Evolutionary conservation across 2,888 invertebrate genomes (phyloP).

Genomic region (Leucophenga maculata): DNA sequence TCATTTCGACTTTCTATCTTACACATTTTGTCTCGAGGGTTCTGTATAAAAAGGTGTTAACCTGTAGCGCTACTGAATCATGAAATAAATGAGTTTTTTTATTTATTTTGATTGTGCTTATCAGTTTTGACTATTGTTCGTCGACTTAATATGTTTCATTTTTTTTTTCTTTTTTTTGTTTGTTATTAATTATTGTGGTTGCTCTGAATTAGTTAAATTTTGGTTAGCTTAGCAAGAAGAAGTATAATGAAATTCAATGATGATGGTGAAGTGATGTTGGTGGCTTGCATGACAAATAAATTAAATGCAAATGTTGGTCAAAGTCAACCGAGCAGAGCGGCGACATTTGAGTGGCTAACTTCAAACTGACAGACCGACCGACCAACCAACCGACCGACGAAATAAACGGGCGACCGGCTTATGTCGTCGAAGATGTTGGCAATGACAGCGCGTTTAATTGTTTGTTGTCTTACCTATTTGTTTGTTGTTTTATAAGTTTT

Average conservation of each 20-base stretch:
- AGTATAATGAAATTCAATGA: background rate
- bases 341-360: background rate
- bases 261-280: constrained; percentile 2
- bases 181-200: background rate
- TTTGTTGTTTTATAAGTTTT: constrained; percentile 33
- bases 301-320: constrained; percentile 47
- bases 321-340: constrained; percentile 41
- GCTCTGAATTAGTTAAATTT: background rate
- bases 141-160: background rate
- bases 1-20: constrained; percentile 25
- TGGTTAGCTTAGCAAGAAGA: background rate
- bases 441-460: constrained; percentile 15
- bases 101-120: constrained; percentile 33
- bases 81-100: constrained; percentile 27
- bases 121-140: constrained; percentile 5
- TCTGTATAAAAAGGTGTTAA: constrained; percentile 11
- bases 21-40: background rate
- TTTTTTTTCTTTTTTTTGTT: constrained; percentile 1
- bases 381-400: background rate
- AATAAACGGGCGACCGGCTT: background rate
- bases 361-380: background rate
- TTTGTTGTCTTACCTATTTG: background rate
- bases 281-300: constrained; percentile 35
- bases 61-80: constrained; percentile 8
- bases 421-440: constrained; percentile 15